A percentile compares a stretch with the other conserved stretches of the same genome.
Conservation (phyloP, 2,888 invertebrate genomes). For the Melieria omissa region DNA sequence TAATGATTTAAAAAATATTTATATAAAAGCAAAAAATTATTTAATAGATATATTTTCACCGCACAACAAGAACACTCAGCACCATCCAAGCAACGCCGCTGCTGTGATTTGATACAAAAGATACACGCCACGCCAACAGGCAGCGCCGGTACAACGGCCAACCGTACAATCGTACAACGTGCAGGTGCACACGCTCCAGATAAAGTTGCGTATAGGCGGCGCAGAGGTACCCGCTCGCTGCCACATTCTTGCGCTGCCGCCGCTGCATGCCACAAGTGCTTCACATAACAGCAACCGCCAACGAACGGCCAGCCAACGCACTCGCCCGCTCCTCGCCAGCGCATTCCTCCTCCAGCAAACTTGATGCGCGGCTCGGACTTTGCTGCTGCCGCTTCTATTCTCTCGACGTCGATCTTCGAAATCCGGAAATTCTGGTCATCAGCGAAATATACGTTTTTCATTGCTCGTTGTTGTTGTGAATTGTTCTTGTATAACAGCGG, state of each 20-base stretch:
- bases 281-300: not conserved
- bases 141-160: not conserved
- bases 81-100: constrained; percentile 15
- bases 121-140: constrained; percentile 1
- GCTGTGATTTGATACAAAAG: constrained; percentile 28
- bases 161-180: not conserved
- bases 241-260: constrained; percentile 20
- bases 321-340: constrained; percentile 21
- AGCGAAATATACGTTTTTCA: not conserved
- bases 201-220: not conserved
- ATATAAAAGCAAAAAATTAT: not conserved
- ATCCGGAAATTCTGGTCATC: constrained; percentile 30
- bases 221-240: not conserved
- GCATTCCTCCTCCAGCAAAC: constrained; percentile 10
- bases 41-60: not conserved
- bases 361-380: not conserved
- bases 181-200: constrained; percentile 15
- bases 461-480: too few relatives aligned
- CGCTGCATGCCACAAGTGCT: not conserved
- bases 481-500: too few relatives aligned
- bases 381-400: not conserved
- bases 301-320: not conserved
- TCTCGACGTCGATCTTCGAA: constrained; percentile 3
- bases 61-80: not conserved
- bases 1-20: constrained; percentile 2